Conservation (phyloP, 2,113 vertebrate genomes). For the Eira barbara region DNA sequence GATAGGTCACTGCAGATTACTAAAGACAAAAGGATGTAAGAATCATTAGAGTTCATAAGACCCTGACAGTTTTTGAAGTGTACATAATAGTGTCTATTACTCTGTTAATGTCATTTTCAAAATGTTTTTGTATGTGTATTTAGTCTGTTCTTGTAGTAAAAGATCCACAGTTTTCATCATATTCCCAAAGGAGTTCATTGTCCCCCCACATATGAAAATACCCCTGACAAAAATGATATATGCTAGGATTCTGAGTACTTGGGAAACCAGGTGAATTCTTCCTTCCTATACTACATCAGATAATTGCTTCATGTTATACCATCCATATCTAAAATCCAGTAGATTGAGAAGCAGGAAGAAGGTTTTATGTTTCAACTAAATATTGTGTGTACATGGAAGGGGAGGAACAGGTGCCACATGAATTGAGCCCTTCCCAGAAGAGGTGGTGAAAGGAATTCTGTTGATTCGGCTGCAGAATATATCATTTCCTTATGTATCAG, state of each 20-base stretch:
- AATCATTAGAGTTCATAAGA: not conserved
- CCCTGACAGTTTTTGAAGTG: not conserved
- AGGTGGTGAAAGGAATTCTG: not conserved
- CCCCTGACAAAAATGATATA: not conserved
- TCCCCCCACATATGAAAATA: not conserved
- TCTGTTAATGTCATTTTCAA: not conserved
- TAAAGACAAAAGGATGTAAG: not conserved
- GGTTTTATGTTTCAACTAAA: not conserved
- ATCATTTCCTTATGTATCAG: not conserved
- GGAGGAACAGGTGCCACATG: not conserved
- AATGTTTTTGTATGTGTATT: not conserved
- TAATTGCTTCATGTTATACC: not conserved
- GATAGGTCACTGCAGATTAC: not conserved
- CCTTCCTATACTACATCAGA: not conserved
- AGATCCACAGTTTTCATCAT: not conserved
- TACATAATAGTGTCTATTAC: not conserved
- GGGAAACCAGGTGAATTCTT: not conserved
- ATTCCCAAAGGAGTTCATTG: not conserved
- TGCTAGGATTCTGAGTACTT: not conserved
- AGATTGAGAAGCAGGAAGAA: not conserved
- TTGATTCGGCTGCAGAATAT: not conserved
- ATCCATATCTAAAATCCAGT: not conserved
- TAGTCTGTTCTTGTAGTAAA: not conserved
- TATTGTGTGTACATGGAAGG: not conserved
- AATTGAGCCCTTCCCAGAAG: not conserved